Conservation (phyloP, 2,888 invertebrate genomes). For the Gnatocerus cornutus region DNA sequence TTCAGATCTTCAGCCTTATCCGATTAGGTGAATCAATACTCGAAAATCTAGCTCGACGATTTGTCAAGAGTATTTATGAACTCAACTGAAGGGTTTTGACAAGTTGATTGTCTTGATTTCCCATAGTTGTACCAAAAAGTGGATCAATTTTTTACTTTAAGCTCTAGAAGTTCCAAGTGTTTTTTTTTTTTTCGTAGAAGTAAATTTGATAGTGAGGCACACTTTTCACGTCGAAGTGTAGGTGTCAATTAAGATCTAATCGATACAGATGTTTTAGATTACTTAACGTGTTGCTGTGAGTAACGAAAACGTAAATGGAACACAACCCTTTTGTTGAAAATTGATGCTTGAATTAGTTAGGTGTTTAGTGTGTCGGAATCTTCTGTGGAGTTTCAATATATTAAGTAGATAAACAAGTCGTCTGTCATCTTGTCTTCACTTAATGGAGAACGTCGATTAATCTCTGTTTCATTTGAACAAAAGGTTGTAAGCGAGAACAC, state of each 20-base stretch:
- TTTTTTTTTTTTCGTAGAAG: background rate
- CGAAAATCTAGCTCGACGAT: too few relatives aligned
- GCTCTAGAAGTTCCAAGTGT: too few relatives aligned
- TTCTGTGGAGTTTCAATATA: background rate
- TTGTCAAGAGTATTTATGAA: too few relatives aligned
- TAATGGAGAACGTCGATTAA: slow-evolving; percentile 1
- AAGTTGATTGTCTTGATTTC: slow-evolving; percentile 26
- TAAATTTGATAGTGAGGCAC: background rate
- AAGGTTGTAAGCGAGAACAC: background rate
- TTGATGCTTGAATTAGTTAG: background rate
- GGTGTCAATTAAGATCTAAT: background rate
- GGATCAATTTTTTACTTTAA: background rate
- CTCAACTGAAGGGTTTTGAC: background rate
- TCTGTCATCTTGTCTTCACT: slow-evolving; percentile 2
- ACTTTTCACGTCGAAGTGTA: slow-evolving; percentile 16
- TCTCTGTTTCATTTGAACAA: slow-evolving; percentile 1
- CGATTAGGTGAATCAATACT: too few relatives aligned
- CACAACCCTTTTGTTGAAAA: background rate
- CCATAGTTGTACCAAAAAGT: slow-evolving; percentile 13
- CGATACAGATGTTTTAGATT: background rate
- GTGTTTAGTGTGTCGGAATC: background rate
- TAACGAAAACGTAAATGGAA: too few relatives aligned
- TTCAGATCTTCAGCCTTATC: too few relatives aligned
- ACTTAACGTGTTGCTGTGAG: too few relatives aligned
- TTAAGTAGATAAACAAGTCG: slow-evolving; percentile 8